A percentile compares a stretch with the other conserved stretches of the same genome.
phyloP scores from a whole-genome alignment of 2,113 vertebrate species.

The Phyllopteryx taeniolatus region DNA sequence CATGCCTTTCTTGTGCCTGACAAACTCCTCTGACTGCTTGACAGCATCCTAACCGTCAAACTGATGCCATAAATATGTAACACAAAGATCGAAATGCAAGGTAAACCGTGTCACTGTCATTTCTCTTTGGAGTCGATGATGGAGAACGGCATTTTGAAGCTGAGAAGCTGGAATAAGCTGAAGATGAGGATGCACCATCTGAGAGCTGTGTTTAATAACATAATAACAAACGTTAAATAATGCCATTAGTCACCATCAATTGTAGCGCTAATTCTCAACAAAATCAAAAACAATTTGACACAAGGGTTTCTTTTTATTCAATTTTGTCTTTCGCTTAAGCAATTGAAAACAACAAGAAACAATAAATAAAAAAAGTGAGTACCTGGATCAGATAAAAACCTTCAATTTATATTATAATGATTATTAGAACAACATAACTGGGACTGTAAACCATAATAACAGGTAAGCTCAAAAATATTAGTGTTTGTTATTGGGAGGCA shows the following conservation, averaged over 20 bases:
- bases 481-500: not conserved
- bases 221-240: not conserved
- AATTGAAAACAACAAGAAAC: no score
- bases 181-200: not conserved
- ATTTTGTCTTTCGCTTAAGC: no score
- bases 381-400: no score
- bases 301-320: no score
- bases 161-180: slow-evolving; percentile 5
- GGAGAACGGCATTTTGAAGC: slow-evolving; percentile 17
- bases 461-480: not conserved
- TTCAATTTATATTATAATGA: not conserved
- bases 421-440: not conserved
- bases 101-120: slow-evolving; percentile 29
- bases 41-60: slow-evolving; percentile 53
- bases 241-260: not conserved
- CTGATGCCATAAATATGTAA: slow-evolving; percentile 48
- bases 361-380: no score
- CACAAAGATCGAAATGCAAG: slow-evolving; percentile 38
- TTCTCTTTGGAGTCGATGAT: slow-evolving; percentile 20
- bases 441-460: not conserved
- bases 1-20: slow-evolving; percentile 27
- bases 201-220: slow-evolving; percentile 16
- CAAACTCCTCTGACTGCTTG: slow-evolving; percentile 34
- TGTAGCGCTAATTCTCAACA: no score
- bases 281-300: no score